phyloP scores from a whole-genome alignment of 2,888 invertebrate species.

The Cryptophagus acutangulus region DNA sequence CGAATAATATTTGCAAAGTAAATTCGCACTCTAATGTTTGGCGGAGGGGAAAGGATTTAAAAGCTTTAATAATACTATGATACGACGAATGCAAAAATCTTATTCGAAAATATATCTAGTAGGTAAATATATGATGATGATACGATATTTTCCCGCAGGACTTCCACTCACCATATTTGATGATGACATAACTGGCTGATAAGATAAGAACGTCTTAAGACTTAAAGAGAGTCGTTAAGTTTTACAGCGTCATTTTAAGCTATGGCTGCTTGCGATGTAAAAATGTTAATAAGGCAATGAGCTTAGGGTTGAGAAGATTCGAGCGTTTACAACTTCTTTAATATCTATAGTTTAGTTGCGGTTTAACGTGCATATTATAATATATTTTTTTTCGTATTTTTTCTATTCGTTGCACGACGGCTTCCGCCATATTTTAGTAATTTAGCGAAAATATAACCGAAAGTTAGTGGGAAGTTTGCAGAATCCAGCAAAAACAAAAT shows the following conservation, averaged over 20 bases:
- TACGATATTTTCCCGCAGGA: constrained; percentile 30
- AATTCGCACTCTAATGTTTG: constrained; percentile 13
- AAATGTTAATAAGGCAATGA: constrained; percentile 29
- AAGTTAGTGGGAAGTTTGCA: constrained; percentile 15
- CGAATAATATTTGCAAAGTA: constrained; percentile 14
- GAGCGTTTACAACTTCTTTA: constrained; percentile 15
- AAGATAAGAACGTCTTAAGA: constrained; percentile 47
- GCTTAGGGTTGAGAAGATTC: constrained; percentile 10
- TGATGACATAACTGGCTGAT: constrained; percentile 46
- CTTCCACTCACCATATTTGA: constrained; percentile 42
- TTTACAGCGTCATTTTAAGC: constrained; percentile 42
- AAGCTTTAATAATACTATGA: constrained; percentile 5
- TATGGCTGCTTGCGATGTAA: constrained; percentile 28
- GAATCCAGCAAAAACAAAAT: constrained; percentile 33
- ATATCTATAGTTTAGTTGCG: too few relatives aligned
- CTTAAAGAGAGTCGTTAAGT: constrained; percentile 44
- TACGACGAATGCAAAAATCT: constrained; percentile 4
- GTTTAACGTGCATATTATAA: too few relatives aligned
- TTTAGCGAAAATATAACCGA: constrained; percentile 25
- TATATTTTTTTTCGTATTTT: too few relatives aligned
- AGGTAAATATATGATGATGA: neutral
- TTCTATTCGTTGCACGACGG: too few relatives aligned
- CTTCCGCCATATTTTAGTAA: constrained; percentile 24
- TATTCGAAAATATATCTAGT: neutral
- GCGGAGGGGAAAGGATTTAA: constrained; percentile 1